Evolutionary conservation across 2,797 vertebrate species (phyloP).

Genomic region (Hippopotamyrus pictus): DNA sequence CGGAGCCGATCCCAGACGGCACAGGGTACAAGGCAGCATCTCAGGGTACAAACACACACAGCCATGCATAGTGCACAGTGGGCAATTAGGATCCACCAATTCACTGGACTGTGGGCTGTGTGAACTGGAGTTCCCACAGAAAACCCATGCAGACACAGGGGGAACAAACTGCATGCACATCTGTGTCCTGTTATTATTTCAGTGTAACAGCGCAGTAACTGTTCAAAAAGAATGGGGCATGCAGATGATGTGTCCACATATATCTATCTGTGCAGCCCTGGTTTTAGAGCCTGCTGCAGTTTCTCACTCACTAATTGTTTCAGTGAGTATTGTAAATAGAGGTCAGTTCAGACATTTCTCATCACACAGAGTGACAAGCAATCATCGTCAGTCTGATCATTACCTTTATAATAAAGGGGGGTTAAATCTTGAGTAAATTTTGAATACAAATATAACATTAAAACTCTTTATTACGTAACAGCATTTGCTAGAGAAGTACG

Average conservation of each 20-base stretch:
- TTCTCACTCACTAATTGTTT: neutral
- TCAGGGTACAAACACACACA: neutral
- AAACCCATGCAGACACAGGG: neutral
- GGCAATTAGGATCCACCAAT: neutral
- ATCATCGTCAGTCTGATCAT: neutral
- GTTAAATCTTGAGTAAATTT: neutral
- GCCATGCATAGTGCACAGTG: neutral
- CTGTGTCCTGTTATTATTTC: neutral
- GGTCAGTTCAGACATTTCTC: neutral
- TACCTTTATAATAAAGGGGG: neutral
- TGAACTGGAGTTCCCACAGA: neutral
- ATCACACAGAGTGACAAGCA: neutral
- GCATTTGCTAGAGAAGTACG: neutral
- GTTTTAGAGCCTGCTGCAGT: neutral
- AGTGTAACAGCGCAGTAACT: neutral
- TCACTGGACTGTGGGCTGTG: neutral
- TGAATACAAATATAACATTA: neutral
- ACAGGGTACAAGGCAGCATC: neutral
- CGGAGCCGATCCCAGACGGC: neutral
- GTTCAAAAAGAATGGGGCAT: neutral
- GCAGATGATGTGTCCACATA: neutral
- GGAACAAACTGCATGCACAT: neutral
- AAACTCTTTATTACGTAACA: neutral
- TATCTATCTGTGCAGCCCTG: neutral
- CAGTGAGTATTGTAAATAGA: neutral